These are phyloP conservation scores for Propithecus deckenii DNA, from an alignment of 2,797 vertebrate genomes.

Conservation along the genomic window DNA sequence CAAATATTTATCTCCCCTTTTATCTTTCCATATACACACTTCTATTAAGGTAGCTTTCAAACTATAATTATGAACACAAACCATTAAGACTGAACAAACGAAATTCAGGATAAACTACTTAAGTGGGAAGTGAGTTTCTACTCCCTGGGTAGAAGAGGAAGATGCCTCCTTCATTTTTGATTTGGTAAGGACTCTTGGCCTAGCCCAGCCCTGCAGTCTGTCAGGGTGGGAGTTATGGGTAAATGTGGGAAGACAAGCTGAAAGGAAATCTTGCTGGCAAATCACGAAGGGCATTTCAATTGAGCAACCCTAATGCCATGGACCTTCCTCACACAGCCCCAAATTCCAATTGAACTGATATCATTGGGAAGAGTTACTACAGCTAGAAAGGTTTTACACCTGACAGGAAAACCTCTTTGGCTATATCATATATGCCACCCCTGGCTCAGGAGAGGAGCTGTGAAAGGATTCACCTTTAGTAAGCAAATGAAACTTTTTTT, in stretches of 20 bases:
- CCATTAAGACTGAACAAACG: slow-evolving; percentile 4
- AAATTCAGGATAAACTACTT: background rate
- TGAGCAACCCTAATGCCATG: background rate
- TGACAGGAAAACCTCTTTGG: background rate
- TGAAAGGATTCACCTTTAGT: background rate
- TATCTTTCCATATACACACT: background rate
- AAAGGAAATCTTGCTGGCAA: slow-evolving; percentile 21
- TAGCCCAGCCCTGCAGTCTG: background rate
- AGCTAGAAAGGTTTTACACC: slow-evolving; percentile 9
- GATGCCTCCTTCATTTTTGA: background rate
- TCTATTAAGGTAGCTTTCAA: slow-evolving; percentile 11
- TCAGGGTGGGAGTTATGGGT: background rate
- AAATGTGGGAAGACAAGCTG: background rate
- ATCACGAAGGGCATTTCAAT: background rate
- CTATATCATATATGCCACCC: background rate
- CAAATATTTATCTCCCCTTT: background rate
- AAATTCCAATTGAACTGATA: background rate
- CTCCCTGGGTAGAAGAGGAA: background rate
- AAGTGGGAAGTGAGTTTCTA: background rate
- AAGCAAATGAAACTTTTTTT: slow-evolving; percentile 16
- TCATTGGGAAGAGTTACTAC: background rate
- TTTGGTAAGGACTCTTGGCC: background rate
- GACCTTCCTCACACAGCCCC: background rate
- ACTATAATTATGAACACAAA: slow-evolving; percentile 34
- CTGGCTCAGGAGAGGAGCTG: background rate